Evolutionary conservation across 2,113 vertebrate species (phyloP), one percentile per base, ranked within the genome.

Genomic region (Cisticola juncidis): DNA sequence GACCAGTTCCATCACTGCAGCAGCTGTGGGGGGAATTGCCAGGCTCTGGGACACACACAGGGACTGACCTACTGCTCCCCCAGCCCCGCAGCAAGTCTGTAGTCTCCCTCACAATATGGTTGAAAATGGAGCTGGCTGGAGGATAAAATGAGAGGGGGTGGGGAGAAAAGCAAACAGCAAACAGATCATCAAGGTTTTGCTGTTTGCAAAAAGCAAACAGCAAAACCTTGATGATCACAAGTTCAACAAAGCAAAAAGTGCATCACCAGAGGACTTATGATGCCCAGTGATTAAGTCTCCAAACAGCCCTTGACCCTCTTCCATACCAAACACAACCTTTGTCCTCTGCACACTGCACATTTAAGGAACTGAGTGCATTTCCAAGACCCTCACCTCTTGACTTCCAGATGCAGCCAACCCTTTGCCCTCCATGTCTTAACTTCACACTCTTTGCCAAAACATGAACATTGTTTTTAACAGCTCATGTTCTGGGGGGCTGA

Each of bases 81-180:
- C 57, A 84, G 50, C n/a, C n/a, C n/a, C n/a, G n/a, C n/a, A 89
- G 58, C 35, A 51, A 6, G 28, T 33, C 73, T 2, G 3, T 51
- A 71, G 79, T 51, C 40, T 73, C 56, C 40, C 60, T 64, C 54
- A 62, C 31, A 77, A 14, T 54, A 54, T 20, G 23, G 38, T 0
- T 83, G 71, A 64, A 91, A 94, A 93, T 12, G 65, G 61, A 82
- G 56, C n/a, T 82, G 31, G 25, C 51, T 74, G 31, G 61, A 82
- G 58, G 28, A 42, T 28, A 70, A 91, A 84, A 54, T 5, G 21
- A 28, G 6, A 21, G 4, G 4, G 2, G 3, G 2, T 19, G 4
- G 23, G 28, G 22, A 38, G 15, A 79, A 92, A 69, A 77, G 12
- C 50, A 92, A 86, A 83, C n/a, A 24, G 20, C n/a, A n/a, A n/a